phyloP scores from a whole-genome alignment of 1,140 invertebrate species.

The Lamellibrachia luymesi region DNA sequence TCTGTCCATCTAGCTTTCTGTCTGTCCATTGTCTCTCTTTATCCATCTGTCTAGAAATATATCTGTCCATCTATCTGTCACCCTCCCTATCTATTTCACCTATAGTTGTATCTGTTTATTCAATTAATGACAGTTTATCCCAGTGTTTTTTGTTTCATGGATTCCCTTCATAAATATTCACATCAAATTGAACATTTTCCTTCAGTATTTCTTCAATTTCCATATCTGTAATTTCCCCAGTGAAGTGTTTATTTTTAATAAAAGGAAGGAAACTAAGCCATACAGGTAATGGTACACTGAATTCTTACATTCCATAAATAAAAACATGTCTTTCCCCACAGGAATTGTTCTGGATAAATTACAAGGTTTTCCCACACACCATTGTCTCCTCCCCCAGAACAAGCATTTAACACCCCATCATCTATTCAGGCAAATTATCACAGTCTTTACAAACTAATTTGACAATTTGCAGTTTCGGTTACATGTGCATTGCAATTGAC shows the following conservation, averaged over 20 bases:
- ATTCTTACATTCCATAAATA: background rate
- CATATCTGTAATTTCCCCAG: background rate
- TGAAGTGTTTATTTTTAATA: background rate
- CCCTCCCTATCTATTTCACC: no score
- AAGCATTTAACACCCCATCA: background rate
- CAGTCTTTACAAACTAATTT: background rate
- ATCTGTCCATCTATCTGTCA: no score
- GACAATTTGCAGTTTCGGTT: constrained; percentile 12
- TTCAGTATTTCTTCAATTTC: no score
- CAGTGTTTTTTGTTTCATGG: no score
- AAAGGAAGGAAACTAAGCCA: background rate
- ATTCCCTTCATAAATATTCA: no score
- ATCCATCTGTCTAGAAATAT: background rate
- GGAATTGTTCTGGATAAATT: background rate
- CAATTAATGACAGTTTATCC: no score
- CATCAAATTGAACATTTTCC: no score
- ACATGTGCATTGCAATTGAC: constrained; percentile 13
- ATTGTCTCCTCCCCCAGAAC: background rate
- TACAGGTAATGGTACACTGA: background rate
- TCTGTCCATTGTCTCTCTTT: background rate
- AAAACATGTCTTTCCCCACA: background rate
- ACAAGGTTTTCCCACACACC: background rate
- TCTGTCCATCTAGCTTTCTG: background rate
- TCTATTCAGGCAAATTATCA: background rate
- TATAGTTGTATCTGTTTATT: background rate